Evolutionary conservation across 1,140 invertebrate species (phyloP), one percentile per base, ranked within the genome.

Genomic region (Tachypleus tridentatus): DNA sequence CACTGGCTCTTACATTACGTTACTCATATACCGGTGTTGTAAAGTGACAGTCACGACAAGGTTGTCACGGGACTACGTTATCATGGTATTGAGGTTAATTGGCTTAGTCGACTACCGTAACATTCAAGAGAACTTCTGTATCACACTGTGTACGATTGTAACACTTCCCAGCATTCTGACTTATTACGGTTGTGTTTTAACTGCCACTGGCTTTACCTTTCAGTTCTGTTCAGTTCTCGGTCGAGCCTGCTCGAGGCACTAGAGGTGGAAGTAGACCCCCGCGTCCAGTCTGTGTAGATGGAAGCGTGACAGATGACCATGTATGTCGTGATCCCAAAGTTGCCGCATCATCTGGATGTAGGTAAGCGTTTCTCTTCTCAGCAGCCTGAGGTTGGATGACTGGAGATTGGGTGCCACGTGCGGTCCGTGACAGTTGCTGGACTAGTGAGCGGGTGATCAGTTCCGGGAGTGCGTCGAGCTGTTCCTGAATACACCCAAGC

Each of bases 391-490:
- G 53, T 64, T 72, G 68, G 47, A 67, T 53, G 4, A 49, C 7
- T 29, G 62, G 49, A 7, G 64, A 8, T 61, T 67, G 65, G 7
- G 7, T 54, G 53, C n/a, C 7, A 54, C 53, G 7, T n/a, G n/a
- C n/a, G 7, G 53, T 8, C 53, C 53, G 7, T n/a, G n/a, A 1
- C 53, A 47, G 58, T 3, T 5, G 58, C 29, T 4, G 9, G 5
- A 29, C 11, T 60, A 3, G 58, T 49, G 71, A 74, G 10, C 86
- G 78, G 47, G 86, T 84, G 74, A 94, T 80, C 65, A 91, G 80
- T 69, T 92, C 91, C 49, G 90, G 91, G 70, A 93, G 78, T 67
- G 84, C 80, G 71, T 93, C 90, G 74, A 94, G 75, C 77, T 88
- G 86, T 72, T 87, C 86, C 77, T 85, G 81, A 57, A 93, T 78